Percentiles rank a stretch among this genome's conserved stretches.
Evolutionary conservation across 2,797 vertebrate genomes (phyloP).

Genomic region (Gymnodraco acuticeps): DNA sequence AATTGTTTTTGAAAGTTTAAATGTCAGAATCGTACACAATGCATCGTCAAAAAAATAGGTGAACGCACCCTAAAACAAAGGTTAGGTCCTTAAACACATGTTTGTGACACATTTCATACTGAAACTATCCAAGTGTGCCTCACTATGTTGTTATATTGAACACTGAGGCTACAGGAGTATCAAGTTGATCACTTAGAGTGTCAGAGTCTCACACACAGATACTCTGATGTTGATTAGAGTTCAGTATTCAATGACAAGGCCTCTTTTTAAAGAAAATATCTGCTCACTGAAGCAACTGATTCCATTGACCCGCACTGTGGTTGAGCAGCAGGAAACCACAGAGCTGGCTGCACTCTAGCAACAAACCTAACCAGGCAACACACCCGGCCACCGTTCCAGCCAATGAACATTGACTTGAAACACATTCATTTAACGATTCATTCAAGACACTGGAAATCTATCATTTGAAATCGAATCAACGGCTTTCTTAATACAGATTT

Average conservation of each 20-base stretch:
- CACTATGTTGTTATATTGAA: background rate
- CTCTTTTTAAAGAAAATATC: constrained; percentile 37
- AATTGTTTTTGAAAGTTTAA: too few relatives aligned
- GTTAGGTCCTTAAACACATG: too few relatives aligned
- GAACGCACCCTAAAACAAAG: too few relatives aligned
- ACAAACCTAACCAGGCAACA: constrained; percentile 27
- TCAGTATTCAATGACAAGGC: constrained; percentile 10
- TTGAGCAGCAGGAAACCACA: constrained; percentile 35
- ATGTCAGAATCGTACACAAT: too few relatives aligned
- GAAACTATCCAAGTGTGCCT: too few relatives aligned
- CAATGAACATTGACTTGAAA: constrained; percentile 31
- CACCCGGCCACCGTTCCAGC: constrained; percentile 11
- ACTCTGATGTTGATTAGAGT: constrained; percentile 12
- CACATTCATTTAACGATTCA: constrained; percentile 9
- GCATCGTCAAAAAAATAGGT: too few relatives aligned
- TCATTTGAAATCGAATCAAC: constrained; percentile 10
- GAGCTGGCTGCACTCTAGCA: constrained; percentile 36
- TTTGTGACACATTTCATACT: too few relatives aligned
- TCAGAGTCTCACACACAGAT: background rate
- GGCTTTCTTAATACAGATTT: background rate
- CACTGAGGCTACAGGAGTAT: constrained; percentile 1
- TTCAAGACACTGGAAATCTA: constrained; percentile 3
- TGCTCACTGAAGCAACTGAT: constrained; percentile 44
- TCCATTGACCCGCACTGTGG: constrained; percentile 51
- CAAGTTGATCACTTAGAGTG: background rate